A percentile compares a stretch with the other conserved stretches of the same genome.
Evolutionary conservation across 2,888 invertebrate genomes (phyloP).

Genomic region (Selenia dentaria): DNA sequence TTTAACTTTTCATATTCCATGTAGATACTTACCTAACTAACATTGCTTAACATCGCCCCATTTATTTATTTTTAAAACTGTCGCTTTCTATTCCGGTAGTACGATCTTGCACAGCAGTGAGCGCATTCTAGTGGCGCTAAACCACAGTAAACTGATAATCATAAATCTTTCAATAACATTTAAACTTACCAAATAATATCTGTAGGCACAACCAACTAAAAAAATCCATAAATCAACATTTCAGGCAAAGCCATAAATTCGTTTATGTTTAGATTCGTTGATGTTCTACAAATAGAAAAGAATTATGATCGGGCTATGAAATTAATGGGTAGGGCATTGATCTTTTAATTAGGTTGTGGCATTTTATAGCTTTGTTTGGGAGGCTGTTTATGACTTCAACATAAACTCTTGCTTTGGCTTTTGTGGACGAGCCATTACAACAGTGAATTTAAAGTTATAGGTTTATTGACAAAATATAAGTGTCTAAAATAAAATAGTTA

Average conservation of each 20-base stretch:
- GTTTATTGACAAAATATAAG: too few relatives aligned
- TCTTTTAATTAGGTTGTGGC: conserved; percentile 38
- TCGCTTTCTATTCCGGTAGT: conserved; percentile 1
- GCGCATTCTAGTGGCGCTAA: conserved; percentile 1
- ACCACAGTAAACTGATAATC: conserved; percentile 21
- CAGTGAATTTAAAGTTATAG: too few relatives aligned
- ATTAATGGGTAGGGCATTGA: conserved; percentile 36
- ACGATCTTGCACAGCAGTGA: background rate
- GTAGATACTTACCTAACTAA: background rate
- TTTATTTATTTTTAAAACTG: conserved; percentile 10
- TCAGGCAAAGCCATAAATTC: conserved; percentile 37
- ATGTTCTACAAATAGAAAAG: conserved; percentile 44
- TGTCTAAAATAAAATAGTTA: too few relatives aligned
- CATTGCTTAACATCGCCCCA: conserved; percentile 3
- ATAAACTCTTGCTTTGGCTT: too few relatives aligned
- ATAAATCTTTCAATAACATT: conserved; percentile 38
- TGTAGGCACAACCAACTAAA: too few relatives aligned
- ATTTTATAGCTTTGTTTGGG: conserved; percentile 20
- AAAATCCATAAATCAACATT: too few relatives aligned
- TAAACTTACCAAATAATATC: conserved; percentile 25
- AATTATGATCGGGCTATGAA: conserved; percentile 33
- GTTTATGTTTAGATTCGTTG: conserved; percentile 48
- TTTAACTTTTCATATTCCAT: too few relatives aligned
- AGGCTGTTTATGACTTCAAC: background rate
- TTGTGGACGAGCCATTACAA: too few relatives aligned